phyloP scores from a whole-genome alignment of 2,113 vertebrate genomes.

The Cottus gobio region DNA sequence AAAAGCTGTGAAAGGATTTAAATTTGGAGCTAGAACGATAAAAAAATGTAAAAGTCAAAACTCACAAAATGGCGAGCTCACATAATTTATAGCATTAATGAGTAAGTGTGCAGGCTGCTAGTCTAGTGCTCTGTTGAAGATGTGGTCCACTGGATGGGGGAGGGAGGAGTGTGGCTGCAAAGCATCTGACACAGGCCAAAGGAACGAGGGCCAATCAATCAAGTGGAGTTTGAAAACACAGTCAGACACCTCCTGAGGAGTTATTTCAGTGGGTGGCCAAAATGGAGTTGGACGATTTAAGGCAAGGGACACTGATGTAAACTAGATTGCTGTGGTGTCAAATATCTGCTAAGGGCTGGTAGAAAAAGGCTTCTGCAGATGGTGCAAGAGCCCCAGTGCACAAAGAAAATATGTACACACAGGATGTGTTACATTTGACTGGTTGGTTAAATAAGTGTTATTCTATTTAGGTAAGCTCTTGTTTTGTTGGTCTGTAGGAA shows the following conservation, averaged over 20 bases:
- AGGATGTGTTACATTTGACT: not conserved
- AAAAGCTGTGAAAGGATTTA: not conserved
- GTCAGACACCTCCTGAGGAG: constrained; percentile 62
- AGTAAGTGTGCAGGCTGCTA: constrained; percentile 64
- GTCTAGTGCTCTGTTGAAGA: constrained; percentile 68
- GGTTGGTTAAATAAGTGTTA: not conserved
- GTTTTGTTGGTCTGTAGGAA: not conserved
- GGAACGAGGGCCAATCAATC: constrained; percentile 75
- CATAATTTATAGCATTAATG: constrained; percentile 67
- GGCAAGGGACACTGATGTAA: constrained; percentile 23
- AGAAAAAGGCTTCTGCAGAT: constrained; percentile 27
- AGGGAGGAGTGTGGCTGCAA: constrained; percentile 69
- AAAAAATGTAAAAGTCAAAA: constrained; percentile 21
- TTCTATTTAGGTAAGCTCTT: not conserved
- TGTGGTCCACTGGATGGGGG: constrained; percentile 69
- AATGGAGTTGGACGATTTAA: constrained; percentile 24
- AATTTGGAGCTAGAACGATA: not conserved
- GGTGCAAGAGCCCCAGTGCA: not conserved
- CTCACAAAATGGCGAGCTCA: constrained; percentile 34
- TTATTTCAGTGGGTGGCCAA: constrained; percentile 74
- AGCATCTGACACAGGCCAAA: constrained; percentile 73
- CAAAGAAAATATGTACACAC: not conserved
- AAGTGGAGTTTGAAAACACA: constrained; percentile 72
- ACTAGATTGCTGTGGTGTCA: constrained; percentile 29
- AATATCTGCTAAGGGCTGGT: constrained; percentile 15